A percentile compares a stretch with the other conserved stretches of the same genome.
phyloP scores from a whole-genome alignment of 2,113 vertebrate genomes.

The Polypterus bichir region DNA sequence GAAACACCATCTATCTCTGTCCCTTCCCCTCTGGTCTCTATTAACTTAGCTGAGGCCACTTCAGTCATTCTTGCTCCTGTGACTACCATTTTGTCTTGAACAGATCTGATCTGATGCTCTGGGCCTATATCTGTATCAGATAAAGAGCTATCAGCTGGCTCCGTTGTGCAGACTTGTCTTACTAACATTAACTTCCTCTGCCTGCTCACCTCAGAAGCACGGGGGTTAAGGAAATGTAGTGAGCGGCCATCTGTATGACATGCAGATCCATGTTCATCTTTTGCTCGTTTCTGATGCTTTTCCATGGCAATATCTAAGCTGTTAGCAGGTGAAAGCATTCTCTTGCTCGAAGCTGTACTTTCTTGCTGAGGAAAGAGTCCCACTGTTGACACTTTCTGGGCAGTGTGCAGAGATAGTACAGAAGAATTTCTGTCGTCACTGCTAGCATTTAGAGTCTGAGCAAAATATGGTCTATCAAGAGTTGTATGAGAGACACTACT shows the following conservation, averaged over 20 bases:
- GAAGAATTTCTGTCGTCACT: conserved; percentile 37
- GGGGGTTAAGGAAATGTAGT: conserved; percentile 46
- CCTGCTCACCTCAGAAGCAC: conserved; percentile 57
- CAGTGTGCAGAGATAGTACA: conserved; percentile 41
- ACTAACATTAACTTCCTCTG: conserved; percentile 82
- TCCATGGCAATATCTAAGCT: conserved; percentile 98
- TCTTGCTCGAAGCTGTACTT: conserved; percentile 80
- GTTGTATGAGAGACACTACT: conserved; percentile 34
- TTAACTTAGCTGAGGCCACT: conserved; percentile 32
- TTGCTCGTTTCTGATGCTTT: conserved; percentile 90
- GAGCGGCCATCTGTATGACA: conserved; percentile 60
- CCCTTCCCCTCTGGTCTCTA: conserved; percentile 38
- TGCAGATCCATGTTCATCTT: conserved; percentile 81
- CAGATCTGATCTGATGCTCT: conserved; percentile 38
- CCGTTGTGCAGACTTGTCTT: conserved; percentile 82
- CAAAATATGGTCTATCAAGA: background rate
- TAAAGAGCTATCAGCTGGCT: conserved; percentile 66
- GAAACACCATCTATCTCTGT: conserved; percentile 45
- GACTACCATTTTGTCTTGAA: conserved; percentile 24
- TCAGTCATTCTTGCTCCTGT: conserved; percentile 32
- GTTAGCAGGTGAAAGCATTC: conserved; percentile 94
- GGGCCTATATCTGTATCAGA: conserved; percentile 51
- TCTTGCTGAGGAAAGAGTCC: conserved; percentile 83
- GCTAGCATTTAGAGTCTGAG: conserved; percentile 26
- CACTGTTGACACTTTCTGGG: conserved; percentile 64